Evolutionary conservation across 2,113 vertebrate species (phyloP), one percentile per base, ranked within the genome.

Genomic region (Thomomys bottae): DNA sequence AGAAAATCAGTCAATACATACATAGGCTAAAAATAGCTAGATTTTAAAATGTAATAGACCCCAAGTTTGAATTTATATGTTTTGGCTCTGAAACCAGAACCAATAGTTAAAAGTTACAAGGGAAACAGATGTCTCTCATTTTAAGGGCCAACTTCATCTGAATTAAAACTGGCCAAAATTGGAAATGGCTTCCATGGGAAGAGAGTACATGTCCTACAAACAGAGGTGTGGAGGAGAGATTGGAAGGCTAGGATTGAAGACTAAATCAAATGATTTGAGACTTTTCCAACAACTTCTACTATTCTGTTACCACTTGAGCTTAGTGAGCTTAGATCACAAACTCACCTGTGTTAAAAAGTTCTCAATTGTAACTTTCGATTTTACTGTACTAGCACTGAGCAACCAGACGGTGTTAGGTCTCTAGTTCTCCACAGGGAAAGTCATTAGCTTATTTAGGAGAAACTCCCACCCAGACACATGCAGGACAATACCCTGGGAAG

Each of bases 101-200:
- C 49, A 77, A 49, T 61, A 38, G 30, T 72, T 82, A 45, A 67
- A 49, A 87, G 18, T 80, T 70, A 38, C 32, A 38, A 49, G 34
- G 67, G 38, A 94, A 94, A 42, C 28, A 80, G 28, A 67, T 80
- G 18, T 42, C 45, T 89, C 70, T 14, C 68, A 36, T 78, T 57
- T 72, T 86, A 92, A 90, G 61, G 79, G 49, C 76, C 61, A 84
- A 70, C 32, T 84, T 59, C n/a, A 88, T 73, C 36, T 54, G 73
- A 70, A 18, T 85, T 77, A 84, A 45, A 94, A 93, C n/a, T 73
- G 57, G 20, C 42, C 84, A 36, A 64, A 66, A 59, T 0, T 77
- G 68, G 54, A 90, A 81, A 24, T 7, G 7, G 34, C 76, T 78
- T 73, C n/a, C 42, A 63, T 5, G 11, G 38, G 21, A 42, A 68